Conservation (phyloP, 1,140 invertebrate species). For the Megalopta genalis region DNA sequence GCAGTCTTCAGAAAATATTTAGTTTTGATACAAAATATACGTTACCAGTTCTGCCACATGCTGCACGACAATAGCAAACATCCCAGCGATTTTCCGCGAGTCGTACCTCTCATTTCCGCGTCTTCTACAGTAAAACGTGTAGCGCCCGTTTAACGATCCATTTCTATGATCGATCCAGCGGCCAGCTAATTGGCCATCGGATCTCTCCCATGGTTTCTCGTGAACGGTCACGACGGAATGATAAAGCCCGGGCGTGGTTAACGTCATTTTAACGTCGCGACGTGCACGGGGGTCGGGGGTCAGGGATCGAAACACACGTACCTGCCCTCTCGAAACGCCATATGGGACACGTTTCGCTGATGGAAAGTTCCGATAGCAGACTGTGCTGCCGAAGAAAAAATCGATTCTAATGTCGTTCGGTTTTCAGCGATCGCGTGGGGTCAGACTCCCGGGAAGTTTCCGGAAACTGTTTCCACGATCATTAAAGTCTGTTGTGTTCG, state of each 20-base stretch:
- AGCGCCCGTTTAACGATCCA: slow-evolving; percentile 22
- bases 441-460: neutral
- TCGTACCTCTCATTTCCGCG: neutral
- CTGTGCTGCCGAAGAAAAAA: neutral
- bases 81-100: neutral
- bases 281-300: slow-evolving; percentile 44
- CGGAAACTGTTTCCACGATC: neutral
- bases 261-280: slow-evolving; percentile 48
- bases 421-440: neutral
- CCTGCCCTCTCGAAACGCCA: neutral
- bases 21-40: too few relatives aligned
- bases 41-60: too few relatives aligned
- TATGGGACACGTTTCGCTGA: neutral
- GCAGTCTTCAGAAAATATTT: too few relatives aligned
- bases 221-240: slow-evolving; percentile 49
- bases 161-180: slow-evolving; percentile 40
- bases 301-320: slow-evolving; percentile 37
- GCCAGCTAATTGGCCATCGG: slow-evolving; percentile 39
- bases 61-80: too few relatives aligned
- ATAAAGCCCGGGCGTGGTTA: slow-evolving; percentile 53
- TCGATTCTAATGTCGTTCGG: neutral
- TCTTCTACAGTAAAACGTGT: neutral
- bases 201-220: slow-evolving; percentile 40
- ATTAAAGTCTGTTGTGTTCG: neutral
- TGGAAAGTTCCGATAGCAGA: slow-evolving; percentile 26